Conservation (phyloP, 2,113 vertebrate species). For the Microcebus lehilahytsara region DNA sequence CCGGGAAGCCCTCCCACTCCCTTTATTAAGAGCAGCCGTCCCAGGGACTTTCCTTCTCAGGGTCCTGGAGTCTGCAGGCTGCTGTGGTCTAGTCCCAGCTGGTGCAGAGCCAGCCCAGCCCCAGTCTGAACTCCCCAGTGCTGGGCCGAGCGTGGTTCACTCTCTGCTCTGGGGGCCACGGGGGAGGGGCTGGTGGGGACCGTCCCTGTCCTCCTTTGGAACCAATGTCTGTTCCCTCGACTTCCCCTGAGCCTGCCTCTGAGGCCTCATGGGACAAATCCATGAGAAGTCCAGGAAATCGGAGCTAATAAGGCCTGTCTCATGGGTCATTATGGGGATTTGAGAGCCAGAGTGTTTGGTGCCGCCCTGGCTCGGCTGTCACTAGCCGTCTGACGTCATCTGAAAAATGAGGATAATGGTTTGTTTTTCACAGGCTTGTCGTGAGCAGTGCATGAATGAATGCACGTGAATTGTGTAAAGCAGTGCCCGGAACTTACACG, state of each 20-base stretch:
- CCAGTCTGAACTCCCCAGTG: no score
- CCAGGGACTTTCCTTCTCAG: background rate
- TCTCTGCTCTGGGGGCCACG: background rate
- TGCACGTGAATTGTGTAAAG: fast-evolving
- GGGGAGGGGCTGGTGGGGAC: background rate
- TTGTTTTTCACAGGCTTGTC: background rate
- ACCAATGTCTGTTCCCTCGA: background rate
- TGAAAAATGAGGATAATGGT: background rate
- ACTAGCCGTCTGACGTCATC: background rate
- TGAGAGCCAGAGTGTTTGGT: background rate
- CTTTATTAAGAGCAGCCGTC: background rate
- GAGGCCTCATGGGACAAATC: background rate
- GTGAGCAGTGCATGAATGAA: background rate
- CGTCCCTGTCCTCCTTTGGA: background rate
- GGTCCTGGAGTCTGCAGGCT: background rate
- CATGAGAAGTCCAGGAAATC: background rate
- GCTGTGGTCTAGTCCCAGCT: background rate
- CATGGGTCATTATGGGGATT: background rate
- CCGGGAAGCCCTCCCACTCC: background rate
- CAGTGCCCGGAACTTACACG: fast-evolving
- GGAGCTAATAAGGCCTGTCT: background rate
- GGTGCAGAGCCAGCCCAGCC: background rate
- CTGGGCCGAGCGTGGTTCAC: background rate
- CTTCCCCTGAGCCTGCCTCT: background rate
- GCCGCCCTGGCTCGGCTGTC: background rate